Percentiles rank a stretch among this genome's conserved stretches.
phyloP scores from a whole-genome alignment of 2,797 vertebrate species.

The Scarus forsteni region DNA sequence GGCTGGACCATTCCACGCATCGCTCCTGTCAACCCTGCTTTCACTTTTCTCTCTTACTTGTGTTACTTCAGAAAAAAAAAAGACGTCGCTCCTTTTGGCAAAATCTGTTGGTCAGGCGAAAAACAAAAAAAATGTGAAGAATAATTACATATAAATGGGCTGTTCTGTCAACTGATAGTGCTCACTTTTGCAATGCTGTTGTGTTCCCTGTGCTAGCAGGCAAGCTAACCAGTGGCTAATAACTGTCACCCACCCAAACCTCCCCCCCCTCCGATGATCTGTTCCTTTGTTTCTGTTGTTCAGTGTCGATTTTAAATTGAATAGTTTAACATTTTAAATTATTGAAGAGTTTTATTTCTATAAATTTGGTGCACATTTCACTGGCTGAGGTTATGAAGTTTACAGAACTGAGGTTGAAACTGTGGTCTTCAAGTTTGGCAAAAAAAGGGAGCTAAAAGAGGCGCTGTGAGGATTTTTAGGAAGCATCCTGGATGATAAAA shows the following conservation, averaged over 20 bases:
- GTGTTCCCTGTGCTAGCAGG: constrained; percentile 80
- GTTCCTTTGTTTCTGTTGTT: constrained; percentile 66
- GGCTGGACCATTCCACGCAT: constrained; percentile 73
- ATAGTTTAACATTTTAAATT: constrained; percentile 79
- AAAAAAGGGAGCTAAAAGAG: constrained; percentile 40
- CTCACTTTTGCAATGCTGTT: constrained; percentile 78
- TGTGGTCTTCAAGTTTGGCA: constrained; percentile 59
- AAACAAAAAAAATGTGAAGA: constrained; percentile 50
- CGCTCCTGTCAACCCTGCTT: constrained; percentile 82
- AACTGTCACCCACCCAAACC: constrained; percentile 36
- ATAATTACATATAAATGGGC: constrained; percentile 71
- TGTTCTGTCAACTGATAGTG: constrained; percentile 75
- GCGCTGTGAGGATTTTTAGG: constrained; percentile 16
- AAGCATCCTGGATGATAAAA: constrained; percentile 24
- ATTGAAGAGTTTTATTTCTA: constrained; percentile 80
- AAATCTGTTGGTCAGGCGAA: constrained; percentile 62
- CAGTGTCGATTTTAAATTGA: constrained; percentile 67
- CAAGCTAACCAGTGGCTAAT: constrained; percentile 79
- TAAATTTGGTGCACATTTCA: constrained; percentile 79
- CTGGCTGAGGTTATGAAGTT: constrained; percentile 85
- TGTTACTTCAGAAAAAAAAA: constrained; percentile 66
- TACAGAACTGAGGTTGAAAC: constrained; percentile 69
- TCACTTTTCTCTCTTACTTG: constrained; percentile 74
- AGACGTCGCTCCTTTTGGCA: constrained; percentile 61
- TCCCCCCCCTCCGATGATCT: neutral